Evolutionary conservation across 2,888 invertebrate species (phyloP).

Genomic region (Belgica antarctica): DNA sequence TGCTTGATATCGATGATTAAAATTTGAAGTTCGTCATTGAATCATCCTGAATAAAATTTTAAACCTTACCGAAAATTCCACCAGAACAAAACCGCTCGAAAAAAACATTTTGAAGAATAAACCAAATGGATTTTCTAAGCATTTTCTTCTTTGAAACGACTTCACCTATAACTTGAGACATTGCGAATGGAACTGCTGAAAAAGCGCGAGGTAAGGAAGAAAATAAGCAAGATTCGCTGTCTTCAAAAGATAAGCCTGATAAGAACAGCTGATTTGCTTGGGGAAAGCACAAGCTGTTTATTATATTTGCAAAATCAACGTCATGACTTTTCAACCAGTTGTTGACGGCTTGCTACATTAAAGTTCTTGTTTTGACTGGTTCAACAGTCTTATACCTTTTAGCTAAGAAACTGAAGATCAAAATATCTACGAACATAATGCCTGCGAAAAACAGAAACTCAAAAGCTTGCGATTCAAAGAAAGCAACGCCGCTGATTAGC

Average conservation of each 20-base stretch:
- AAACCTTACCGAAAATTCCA: slow-evolving; percentile 17
- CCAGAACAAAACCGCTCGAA: slow-evolving; percentile 26
- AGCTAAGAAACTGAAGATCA: background rate
- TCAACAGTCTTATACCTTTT: slow-evolving; percentile 4
- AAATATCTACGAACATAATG: slow-evolving; percentile 2
- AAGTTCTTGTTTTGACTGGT: no score
- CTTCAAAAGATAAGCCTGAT: no score
- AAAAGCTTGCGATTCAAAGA: slow-evolving; percentile 23
- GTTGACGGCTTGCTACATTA: no score
- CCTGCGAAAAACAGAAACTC: slow-evolving; percentile 29
- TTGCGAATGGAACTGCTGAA: background rate
- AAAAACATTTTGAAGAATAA: slow-evolving; percentile 21
- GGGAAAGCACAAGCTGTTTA: background rate
- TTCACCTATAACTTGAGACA: background rate
- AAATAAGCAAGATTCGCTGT: slow-evolving; percentile 12
- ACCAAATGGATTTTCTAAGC: background rate
- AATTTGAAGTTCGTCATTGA: slow-evolving; percentile 1
- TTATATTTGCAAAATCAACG: no score
- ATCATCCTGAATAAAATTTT: no score
- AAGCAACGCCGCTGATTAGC: slow-evolving; percentile 6
- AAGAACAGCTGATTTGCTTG: background rate
- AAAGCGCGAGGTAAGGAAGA: background rate
- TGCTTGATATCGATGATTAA: slow-evolving; percentile 16
- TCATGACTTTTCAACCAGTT: no score
- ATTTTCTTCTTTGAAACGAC: background rate